Evolutionary conservation across 2,888 invertebrate species (phyloP), one percentile per base, ranked within the genome.

Genomic region (Eugnorisma glareosa): DNA sequence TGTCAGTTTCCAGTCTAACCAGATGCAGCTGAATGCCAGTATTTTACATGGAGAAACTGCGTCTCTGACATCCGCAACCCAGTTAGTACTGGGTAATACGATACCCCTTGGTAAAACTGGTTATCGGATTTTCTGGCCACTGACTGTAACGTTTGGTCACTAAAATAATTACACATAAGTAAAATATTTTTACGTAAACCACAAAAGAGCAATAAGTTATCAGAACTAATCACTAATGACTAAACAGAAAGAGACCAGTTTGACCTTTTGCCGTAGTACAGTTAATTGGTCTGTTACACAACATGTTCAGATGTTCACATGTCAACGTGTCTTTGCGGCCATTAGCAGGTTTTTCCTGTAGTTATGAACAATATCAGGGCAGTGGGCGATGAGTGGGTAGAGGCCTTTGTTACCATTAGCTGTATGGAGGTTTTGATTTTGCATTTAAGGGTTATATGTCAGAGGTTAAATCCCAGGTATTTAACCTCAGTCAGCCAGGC

Each of bases 281-380:
- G 2, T n/a, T 84, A 84, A 82, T 84, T 79, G 80, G 28, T 35
- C 4, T 71, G 74, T 67, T 63, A 79, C 40, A 67, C 43, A 73
- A 59, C 48, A 70, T 79, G 79, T 64, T 67, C 67, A 64, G 64
- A 64, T 64, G 64, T 64, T 40, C 15, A 40, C 64, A 28, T 74
- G 80, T 71, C 70, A 64, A 79, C 80, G 68, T 64, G 80, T 54
- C 45, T 73, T 67, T 70, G 35, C 11, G 35, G 1, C 45, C 28
- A 67, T 78, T 73, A 64, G 37, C 28, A 21, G 28, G 40, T 28
- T 74, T 79, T 71, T 40, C 63, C 57, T 74, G 1, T 54, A 66
- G 6, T 79, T 67, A 57, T 48, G 51, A 79, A 79, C 74, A 67
- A 21, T 28, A 21, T 3, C 31, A 31, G 35, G n/a, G 11, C 37